Evolutionary conservation across 1,140 invertebrate species (phyloP).

Genomic region (Vanessa atalanta): DNA sequence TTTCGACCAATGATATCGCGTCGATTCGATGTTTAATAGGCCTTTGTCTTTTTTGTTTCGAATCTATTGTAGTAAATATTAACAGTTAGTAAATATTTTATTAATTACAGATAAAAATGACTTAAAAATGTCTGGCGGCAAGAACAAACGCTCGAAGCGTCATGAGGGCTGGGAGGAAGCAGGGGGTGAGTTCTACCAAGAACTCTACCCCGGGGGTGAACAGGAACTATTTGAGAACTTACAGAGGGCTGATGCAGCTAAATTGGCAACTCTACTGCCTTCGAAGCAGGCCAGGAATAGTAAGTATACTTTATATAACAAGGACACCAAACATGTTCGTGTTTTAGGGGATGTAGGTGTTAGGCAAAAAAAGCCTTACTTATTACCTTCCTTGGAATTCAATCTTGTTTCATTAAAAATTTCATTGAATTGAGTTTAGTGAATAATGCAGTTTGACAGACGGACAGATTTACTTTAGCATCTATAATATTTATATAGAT

Average conservation of each 20-base stretch:
- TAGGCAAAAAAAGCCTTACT: too few relatives aligned
- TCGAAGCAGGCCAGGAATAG: conserved; percentile 88
- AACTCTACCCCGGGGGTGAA: conserved; percentile 88
- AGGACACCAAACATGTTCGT: neutral
- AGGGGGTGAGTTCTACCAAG: conserved; percentile 92
- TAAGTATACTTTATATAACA: conserved; percentile 61
- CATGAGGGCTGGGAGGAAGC: conserved; percentile 89
- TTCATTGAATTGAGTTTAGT: too few relatives aligned
- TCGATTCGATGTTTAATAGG: too few relatives aligned
- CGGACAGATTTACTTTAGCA: too few relatives aligned
- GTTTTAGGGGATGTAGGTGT: too few relatives aligned
- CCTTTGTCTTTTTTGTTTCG: too few relatives aligned
- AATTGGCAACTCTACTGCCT: conserved; percentile 87
- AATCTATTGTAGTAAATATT: neutral
- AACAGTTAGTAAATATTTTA: neutral
- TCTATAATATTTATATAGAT: too few relatives aligned
- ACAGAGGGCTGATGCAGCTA: conserved; percentile 84
- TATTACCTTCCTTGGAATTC: too few relatives aligned
- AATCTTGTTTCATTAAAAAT: too few relatives aligned
- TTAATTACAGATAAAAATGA: conserved; percentile 32
- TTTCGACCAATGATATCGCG: too few relatives aligned
- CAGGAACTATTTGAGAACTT: conserved; percentile 84
- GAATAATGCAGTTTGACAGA: too few relatives aligned
- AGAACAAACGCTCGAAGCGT: conserved; percentile 66
- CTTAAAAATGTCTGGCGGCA: conserved; percentile 75